Evolutionary conservation across 1,140 invertebrate genomes (phyloP), one percentile per base, ranked within the genome.

Genomic region (Orchesella cincta): DNA sequence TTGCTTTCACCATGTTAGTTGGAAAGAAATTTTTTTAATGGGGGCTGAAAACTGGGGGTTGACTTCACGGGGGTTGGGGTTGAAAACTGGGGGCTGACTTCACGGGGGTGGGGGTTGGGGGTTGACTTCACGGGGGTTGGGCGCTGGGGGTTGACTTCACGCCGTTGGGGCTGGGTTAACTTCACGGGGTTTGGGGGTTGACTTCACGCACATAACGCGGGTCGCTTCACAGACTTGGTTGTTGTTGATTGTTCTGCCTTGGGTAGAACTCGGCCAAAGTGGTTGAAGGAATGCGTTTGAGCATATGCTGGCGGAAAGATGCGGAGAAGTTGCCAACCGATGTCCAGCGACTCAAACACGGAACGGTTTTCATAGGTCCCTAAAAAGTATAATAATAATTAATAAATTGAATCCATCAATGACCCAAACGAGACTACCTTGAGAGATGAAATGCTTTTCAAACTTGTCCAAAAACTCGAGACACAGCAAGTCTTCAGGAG

Each of bases 301-400:
- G 90, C 97, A 99, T 99, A 87, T 99, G 98, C 89, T 99, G 98
- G 81, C 88, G 97, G 98, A 94, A 99, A 99, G 87, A 99, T 99
- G 90, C 98, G 96, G 33, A 99, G 89, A 81, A 99, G 86, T 86
- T 99, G 96, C 98, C 98, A 99, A 81, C 98, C 98, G 86, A 99
- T 97, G 86, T 99, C 98, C 82, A 99, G 89, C 1, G 98, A 99
- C 86, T 99, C 98, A 86, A 99, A 99, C 62, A 99, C 95, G 74
- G 97, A 97, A 85, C 98, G 93, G 88, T 99, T 99, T 87, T 99
- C 97, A 86, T 99, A 99, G 86, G 93, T 95, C 83, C 97, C 96
- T 92, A 92, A 83, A 83, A 84, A 80, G 64, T 52, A 34, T 31
- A 62, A 52, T 71, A 31, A 78, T 23, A 54, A 52, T 51, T 31